phyloP scores from a whole-genome alignment of 2,797 vertebrate genomes.

The Bradypodion ventrale region DNA sequence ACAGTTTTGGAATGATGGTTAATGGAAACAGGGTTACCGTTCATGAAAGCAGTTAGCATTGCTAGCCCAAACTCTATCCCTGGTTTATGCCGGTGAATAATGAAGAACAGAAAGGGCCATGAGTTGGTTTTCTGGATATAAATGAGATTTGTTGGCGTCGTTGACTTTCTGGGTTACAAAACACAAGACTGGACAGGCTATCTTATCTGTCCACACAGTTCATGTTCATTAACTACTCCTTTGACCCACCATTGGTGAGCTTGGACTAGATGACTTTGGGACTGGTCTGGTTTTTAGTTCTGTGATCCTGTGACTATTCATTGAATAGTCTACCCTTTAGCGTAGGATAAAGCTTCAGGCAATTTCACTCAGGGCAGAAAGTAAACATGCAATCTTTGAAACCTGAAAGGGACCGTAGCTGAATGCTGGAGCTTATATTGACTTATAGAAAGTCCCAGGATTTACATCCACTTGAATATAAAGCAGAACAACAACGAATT shows the following conservation, averaged over 20 bases:
- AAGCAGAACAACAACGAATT: too few species aligned
- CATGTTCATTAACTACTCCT: background rate
- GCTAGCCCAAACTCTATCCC: background rate
- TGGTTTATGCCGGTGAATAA: background rate
- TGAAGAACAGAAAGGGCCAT: background rate
- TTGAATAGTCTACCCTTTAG: too few species aligned
- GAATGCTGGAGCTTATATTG: too few species aligned
- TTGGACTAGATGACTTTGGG: too few species aligned
- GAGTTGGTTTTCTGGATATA: background rate
- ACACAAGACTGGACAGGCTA: background rate
- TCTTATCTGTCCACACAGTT: background rate
- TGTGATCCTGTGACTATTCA: background rate
- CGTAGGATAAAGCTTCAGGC: too few species aligned
- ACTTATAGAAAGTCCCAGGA: too few species aligned
- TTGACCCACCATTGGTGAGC: background rate
- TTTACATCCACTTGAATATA: too few species aligned
- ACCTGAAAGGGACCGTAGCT: too few species aligned
- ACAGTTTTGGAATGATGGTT: background rate
- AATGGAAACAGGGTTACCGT: background rate
- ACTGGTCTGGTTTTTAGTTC: too few species aligned
- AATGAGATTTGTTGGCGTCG: background rate
- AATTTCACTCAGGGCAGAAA: too few species aligned
- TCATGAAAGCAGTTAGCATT: constrained; percentile 11
- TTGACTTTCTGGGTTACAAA: background rate
- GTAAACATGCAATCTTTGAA: too few species aligned